Percentiles rank a stretch among this genome's conserved stretches.
Evolutionary conservation across 2,888 invertebrate genomes (phyloP).

Genomic region (Amaurobius ferox): DNA sequence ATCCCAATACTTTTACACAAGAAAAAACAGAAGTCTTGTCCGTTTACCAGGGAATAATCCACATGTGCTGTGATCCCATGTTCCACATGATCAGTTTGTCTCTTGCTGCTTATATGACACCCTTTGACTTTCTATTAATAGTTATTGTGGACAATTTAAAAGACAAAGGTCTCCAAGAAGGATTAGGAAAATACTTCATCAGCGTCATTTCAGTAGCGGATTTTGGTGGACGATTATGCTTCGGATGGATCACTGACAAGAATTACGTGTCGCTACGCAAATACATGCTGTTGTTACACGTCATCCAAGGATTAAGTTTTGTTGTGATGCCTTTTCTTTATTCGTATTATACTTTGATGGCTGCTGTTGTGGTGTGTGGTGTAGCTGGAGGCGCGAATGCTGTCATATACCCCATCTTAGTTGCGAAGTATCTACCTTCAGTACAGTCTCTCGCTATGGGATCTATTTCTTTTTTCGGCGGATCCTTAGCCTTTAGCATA

Average conservation of each 20-base stretch:
- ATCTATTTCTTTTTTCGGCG: conserved; percentile 20
- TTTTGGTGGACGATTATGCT: conserved; percentile 30
- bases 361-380: conserved; percentile 25
- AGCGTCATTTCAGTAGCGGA: conserved; percentile 39
- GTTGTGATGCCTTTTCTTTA: conserved; percentile 23
- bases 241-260: conserved; percentile 49
- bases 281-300: conserved; percentile 45
- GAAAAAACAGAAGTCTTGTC: conserved; percentile 14
- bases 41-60: not conserved
- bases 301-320: conserved; percentile 31
- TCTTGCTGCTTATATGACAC: conserved; percentile 11
- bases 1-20: too few relatives aligned
- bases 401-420: conserved; percentile 43
- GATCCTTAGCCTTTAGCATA: conserved; percentile 11
- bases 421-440: conserved; percentile 36
- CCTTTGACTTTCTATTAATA: conserved; percentile 39
- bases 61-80: conserved; percentile 43
- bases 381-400: conserved; percentile 19
- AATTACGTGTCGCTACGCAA: conserved; percentile 10
- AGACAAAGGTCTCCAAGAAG: conserved; percentile 52
- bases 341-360: conserved; percentile 13
- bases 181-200: conserved; percentile 53
- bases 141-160: conserved; percentile 48
- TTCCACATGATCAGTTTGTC: conserved; percentile 59
- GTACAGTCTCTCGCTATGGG: conserved; percentile 53